Conservation (phyloP, 2,797 vertebrate species). For the Lemur catta region DNA sequence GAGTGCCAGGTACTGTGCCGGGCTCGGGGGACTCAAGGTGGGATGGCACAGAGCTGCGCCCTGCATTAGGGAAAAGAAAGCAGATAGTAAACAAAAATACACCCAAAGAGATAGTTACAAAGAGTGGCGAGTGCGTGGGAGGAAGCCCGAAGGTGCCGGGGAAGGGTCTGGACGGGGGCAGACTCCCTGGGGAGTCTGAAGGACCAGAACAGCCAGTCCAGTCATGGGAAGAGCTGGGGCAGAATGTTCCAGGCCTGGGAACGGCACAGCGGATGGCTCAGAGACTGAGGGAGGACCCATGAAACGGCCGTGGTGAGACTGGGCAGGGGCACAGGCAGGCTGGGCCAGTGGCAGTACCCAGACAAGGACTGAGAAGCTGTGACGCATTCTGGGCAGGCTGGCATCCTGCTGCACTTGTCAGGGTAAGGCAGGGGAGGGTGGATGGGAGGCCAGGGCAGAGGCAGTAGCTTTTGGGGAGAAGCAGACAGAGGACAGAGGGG, state of each 20-base stretch:
- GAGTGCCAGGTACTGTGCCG: neutral
- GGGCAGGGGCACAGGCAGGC: neutral
- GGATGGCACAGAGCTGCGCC: neutral
- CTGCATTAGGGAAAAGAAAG: neutral
- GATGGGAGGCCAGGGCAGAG: neutral
- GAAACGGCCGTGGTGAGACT: fast-evolving
- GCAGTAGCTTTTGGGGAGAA: neutral
- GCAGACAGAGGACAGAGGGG: no score
- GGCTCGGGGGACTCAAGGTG: neutral
- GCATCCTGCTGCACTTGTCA: fast-evolving
- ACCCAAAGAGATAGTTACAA: no score
- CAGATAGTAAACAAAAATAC: neutral
- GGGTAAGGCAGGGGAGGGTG: fast-evolving
- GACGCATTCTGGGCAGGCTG: neutral
- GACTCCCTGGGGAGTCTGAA: no score
- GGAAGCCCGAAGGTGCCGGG: neutral
- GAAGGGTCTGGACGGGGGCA: neutral
- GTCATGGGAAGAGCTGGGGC: neutral
- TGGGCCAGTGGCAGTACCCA: no score
- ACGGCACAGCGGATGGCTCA: fast-evolving
- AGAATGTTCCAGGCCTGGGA: neutral
- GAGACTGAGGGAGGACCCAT: neutral
- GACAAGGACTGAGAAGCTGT: fast-evolving
- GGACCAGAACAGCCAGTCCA: neutral
- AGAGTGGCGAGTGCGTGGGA: neutral